phyloP scores from a whole-genome alignment of 2,113 vertebrate species.

The Colossoma macropomum region DNA sequence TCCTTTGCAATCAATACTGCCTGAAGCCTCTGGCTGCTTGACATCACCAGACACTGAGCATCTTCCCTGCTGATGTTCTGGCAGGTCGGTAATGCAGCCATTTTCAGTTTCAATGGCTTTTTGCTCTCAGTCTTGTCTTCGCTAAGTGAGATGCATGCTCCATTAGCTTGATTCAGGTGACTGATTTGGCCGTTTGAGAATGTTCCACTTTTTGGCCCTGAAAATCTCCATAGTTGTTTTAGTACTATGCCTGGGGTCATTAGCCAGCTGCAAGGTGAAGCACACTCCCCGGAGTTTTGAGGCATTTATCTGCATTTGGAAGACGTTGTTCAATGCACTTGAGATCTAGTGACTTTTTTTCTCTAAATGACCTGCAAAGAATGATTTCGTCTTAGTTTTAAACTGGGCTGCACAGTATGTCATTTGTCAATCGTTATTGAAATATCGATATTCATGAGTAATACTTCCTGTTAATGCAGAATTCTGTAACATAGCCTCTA shows the following conservation, averaged over 20 bases:
- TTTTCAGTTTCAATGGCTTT: neutral
- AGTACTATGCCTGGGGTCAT: neutral
- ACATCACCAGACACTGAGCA: neutral
- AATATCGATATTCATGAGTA: no score
- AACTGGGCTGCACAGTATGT: no score
- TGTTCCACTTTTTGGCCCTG: neutral
- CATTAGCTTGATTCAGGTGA: neutral
- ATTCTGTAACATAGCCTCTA: no score
- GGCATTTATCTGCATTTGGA: neutral
- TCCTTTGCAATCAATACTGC: neutral
- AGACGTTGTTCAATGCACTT: neutral
- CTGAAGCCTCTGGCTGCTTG: neutral
- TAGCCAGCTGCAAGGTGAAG: neutral
- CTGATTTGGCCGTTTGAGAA: neutral
- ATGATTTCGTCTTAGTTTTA: no score
- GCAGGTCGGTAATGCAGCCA: neutral
- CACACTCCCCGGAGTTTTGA: neutral
- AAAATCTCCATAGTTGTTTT: neutral
- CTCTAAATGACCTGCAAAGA: no score
- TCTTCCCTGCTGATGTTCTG: constrained; percentile 18
- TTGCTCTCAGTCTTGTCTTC: neutral
- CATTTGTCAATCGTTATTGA: no score
- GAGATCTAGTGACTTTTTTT: neutral
- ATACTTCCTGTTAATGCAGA: no score
- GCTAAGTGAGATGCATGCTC: neutral